phyloP scores from a whole-genome alignment of 2,113 vertebrate species.

The Pterocles burchelli region DNA sequence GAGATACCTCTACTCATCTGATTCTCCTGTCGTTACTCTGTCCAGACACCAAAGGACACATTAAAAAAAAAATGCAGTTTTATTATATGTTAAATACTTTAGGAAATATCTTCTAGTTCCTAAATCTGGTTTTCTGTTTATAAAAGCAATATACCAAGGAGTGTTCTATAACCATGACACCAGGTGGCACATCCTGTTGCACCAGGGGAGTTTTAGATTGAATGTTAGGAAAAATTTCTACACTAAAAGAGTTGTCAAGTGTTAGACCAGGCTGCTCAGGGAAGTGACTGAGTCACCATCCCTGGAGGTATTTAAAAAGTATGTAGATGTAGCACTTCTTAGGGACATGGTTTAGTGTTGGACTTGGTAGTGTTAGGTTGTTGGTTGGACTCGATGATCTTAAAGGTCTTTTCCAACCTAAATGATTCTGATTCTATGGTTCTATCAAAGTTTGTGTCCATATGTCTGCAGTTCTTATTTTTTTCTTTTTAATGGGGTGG shows the following conservation, averaged over 20 bases:
- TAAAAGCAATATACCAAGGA: background rate
- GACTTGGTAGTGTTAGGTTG: too few species aligned
- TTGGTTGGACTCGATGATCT: too few species aligned
- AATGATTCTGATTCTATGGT: too few species aligned
- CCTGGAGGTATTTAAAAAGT: too few species aligned
- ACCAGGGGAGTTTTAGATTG: background rate
- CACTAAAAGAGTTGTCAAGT: too few species aligned
- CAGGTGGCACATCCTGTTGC: background rate
- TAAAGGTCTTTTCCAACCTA: too few species aligned
- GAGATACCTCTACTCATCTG: background rate
- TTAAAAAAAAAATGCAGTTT: background rate
- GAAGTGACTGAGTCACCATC: too few species aligned
- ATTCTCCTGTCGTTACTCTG: background rate
- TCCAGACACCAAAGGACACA: background rate
- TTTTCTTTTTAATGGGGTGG: background rate
- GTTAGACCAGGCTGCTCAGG: too few species aligned
- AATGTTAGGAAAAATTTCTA: background rate
- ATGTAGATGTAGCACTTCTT: too few species aligned
- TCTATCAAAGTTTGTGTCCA: background rate
- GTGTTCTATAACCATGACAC: background rate
- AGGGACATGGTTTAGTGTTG: too few species aligned
- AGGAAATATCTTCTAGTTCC: background rate
- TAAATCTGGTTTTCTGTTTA: background rate
- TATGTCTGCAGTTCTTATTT: background rate
- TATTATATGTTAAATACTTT: background rate